Percentiles rank a stretch among this genome's conserved stretches.
These are phyloP conservation scores for Rousettus leschenaultii DNA, from an alignment of 2,113 vertebrate genomes.

Conservation along the genomic window DNA sequence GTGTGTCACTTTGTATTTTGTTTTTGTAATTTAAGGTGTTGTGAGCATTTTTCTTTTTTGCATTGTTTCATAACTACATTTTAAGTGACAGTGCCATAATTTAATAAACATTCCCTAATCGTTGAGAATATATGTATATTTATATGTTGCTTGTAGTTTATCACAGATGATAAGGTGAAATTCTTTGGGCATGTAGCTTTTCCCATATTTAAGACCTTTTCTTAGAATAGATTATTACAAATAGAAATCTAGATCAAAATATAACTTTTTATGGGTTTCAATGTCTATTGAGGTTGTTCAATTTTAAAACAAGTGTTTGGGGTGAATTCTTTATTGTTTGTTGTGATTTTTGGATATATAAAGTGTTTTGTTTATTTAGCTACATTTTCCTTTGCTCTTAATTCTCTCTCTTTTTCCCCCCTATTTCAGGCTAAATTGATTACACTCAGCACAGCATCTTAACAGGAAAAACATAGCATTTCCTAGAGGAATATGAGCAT, in stretches of 20 bases:
- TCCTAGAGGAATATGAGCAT: slow-evolving; percentile 79
- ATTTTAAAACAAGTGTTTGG: slow-evolving; percentile 34
- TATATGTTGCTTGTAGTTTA: not conserved
- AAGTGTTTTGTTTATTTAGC: not conserved
- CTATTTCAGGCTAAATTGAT: slow-evolving; percentile 78
- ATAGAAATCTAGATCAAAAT: not conserved
- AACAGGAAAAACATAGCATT: slow-evolving; percentile 61
- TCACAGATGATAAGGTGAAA: not conserved
- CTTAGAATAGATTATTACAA: slow-evolving; percentile 26
- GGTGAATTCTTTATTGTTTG: slow-evolving; percentile 32
- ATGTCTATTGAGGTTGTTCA: not conserved
- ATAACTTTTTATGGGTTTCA: not conserved
- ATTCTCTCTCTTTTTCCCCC: slow-evolving; percentile 35
- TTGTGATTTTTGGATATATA: not conserved
- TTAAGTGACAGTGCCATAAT: not conserved
- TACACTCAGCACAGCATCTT: slow-evolving; percentile 46
- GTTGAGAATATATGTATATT: not conserved
- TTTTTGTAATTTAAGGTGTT: slow-evolving; percentile 7
- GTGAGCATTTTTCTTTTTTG: not conserved
- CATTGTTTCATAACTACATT: not conserved
- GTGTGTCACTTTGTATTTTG: not conserved
- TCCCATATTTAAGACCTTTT: slow-evolving; percentile 1
- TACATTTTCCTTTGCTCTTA: slow-evolving; percentile 36
- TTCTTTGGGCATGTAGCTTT: slow-evolving; percentile 14
- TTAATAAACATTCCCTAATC: not conserved